Percentiles rank a stretch among this genome's conserved stretches.
phyloP scores from a whole-genome alignment of 92 coral and sea anemone genomes.

The Hydrozoanthus gracilis region DNA sequence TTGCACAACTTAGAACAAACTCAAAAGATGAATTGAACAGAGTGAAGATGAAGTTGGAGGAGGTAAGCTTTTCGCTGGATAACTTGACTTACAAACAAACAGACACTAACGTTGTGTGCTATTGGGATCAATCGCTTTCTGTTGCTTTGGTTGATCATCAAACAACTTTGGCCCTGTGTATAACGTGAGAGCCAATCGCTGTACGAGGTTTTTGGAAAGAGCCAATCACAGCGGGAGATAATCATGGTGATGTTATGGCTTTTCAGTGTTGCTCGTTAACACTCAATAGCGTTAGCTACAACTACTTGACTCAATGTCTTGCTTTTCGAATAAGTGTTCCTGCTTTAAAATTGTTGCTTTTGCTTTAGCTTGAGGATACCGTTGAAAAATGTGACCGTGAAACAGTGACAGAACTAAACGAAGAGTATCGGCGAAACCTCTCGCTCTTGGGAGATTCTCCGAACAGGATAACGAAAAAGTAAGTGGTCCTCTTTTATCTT shows the following conservation, averaged over 20 bases:
- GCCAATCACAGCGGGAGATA: too few relatives aligned
- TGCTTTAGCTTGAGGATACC: constrained; percentile 68
- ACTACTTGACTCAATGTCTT: too few relatives aligned
- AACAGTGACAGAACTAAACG: constrained; percentile 83
- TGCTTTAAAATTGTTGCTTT: not conserved
- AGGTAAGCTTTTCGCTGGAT: constrained; percentile 54
- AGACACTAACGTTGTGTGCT: too few relatives aligned
- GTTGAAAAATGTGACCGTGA: constrained; percentile 87
- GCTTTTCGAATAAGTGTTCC: too few relatives aligned
- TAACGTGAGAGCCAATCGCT: too few relatives aligned
- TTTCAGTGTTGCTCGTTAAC: too few relatives aligned
- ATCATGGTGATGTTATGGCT: too few relatives aligned
- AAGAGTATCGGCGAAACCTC: constrained; percentile 90
- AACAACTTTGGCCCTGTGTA: too few relatives aligned
- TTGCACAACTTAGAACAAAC: constrained; percentile 76
- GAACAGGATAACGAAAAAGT: constrained; percentile 87
- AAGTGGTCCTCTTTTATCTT: not conserved
- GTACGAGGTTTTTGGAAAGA: too few relatives aligned
- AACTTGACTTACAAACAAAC: not conserved
- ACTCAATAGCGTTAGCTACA: too few relatives aligned
- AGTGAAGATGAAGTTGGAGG: constrained; percentile 83
- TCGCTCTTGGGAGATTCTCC: constrained; percentile 83
- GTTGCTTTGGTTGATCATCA: too few relatives aligned
- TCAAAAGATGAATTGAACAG: constrained; percentile 78
- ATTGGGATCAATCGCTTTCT: too few relatives aligned